Evolutionary conservation across 2,888 invertebrate genomes (phyloP), one percentile per base, ranked within the genome.

Genomic region (Drosophila parthenogenetica): DNA sequence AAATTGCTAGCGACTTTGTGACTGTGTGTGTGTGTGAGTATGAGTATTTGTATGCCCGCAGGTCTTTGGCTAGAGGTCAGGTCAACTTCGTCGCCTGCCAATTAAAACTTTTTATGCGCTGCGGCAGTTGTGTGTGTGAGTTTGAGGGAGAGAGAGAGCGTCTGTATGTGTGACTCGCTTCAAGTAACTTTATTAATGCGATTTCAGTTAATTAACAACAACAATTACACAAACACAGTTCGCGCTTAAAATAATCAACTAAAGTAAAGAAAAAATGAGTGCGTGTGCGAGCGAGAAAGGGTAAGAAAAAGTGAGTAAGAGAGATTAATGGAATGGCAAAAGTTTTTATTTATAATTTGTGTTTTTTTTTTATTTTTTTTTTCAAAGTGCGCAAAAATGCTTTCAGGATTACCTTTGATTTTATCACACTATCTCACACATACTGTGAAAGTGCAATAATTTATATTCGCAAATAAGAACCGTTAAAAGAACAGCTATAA

Each of bases 41-140:
- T 60, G 54, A 43, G 59, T 46, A 35, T 55, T 25, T 65, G 67
- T 55, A 43, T 66, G 49, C 40, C 29, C 49, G 61, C 55, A 73
- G 55, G 64, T 64, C 58, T 65, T 17, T 69, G 65, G 80, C 80
- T 72, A 73, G 77, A 73, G 82, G 85, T 85, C 85, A 83, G 83
- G 79, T 82, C 85, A 85, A 84, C 86, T 83, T 84, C 77, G 86
- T 81, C 86, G 84, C 79, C 83, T 83, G 86, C 83, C 86, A 84
- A 84, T 84, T 84, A 84, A 86, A 84, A 86, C 73, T 86, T 84
- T 84, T 73, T 82, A 79, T 83, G 69, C 77, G 79, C 79, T 81
- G 77, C 79, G 77, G 74, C 77, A 64, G 42, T 77, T 59, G 45
- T 40, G 32, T 37, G 42, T 39, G 14, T 50, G 16, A 51, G 35